Evolutionary conservation across 2,797 vertebrate species (phyloP).

Genomic region (Microcaecilia unicolor): DNA sequence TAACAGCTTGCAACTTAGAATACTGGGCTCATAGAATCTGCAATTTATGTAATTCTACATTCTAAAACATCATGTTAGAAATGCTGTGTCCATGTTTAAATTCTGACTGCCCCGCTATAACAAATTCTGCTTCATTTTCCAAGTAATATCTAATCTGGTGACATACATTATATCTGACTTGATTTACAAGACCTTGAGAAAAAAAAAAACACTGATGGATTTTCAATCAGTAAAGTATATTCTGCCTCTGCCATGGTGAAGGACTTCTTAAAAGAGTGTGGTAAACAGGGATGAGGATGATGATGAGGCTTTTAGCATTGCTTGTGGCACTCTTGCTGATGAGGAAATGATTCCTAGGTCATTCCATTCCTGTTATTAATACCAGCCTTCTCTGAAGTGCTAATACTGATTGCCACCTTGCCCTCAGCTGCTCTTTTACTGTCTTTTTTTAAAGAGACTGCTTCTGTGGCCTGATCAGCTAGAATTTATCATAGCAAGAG

Average conservation of each 20-base stretch:
- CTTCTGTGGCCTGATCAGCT: not conserved
- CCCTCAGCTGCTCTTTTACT: not conserved
- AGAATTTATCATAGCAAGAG: not conserved
- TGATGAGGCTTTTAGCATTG: not conserved
- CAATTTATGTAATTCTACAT: too few species aligned
- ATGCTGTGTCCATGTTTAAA: constrained; percentile 8
- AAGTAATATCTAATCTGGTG: not conserved
- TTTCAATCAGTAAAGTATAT: not conserved
- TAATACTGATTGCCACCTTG: not conserved
- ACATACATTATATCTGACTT: rapidly evolving
- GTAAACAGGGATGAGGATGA: not conserved
- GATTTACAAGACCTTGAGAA: too few species aligned
- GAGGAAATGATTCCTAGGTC: not conserved
- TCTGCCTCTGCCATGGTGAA: not conserved
- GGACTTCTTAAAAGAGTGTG: not conserved
- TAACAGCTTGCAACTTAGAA: too few species aligned
- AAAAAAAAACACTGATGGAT: not conserved
- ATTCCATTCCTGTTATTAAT: too few species aligned
- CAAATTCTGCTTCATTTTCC: not conserved
- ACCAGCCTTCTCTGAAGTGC: too few species aligned
- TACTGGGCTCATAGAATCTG: too few species aligned
- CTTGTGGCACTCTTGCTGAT: not conserved
- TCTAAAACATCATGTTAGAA: constrained; percentile 17
- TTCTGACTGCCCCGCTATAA: constrained; percentile 15
- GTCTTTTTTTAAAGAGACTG: not conserved